These are phyloP conservation scores for Poeciliopsis prolifica DNA, from an alignment of 2,113 vertebrate genomes.

Conservation along the genomic window DNA sequence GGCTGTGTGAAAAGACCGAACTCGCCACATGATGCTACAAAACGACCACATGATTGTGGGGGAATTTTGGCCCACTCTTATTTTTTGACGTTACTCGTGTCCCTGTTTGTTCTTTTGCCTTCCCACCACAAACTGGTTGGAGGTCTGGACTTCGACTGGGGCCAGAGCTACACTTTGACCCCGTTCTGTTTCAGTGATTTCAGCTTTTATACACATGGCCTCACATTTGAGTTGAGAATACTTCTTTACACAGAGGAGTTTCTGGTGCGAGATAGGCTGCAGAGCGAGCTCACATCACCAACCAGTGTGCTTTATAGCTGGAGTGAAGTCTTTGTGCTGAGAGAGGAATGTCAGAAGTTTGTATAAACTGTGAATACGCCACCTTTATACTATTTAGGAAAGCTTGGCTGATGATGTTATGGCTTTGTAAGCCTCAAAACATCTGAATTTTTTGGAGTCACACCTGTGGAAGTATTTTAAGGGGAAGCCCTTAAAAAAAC, in stretches of 20 bases:
- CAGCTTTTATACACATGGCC: neutral
- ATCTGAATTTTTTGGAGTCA: no score
- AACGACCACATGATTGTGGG: neutral
- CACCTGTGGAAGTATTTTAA: no score
- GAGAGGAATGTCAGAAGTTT: neutral
- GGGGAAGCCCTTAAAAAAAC: no score
- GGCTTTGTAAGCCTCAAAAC: neutral
- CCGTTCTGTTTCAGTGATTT: neutral
- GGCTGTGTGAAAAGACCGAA: neutral
- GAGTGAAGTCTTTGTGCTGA: neutral
- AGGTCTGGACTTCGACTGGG: neutral
- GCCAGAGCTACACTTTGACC: neutral
- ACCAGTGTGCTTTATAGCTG: neutral
- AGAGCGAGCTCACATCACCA: neutral
- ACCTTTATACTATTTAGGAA: neutral
- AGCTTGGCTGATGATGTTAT: neutral
- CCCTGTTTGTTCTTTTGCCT: neutral
- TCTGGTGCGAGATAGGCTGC: neutral
- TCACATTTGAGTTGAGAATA: neutral
- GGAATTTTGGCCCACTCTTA: neutral
- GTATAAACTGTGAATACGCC: no score
- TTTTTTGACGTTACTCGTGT: neutral
- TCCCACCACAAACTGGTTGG: neutral
- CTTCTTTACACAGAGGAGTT: neutral
- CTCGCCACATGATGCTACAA: neutral